Evolutionary conservation across 2,113 vertebrate genomes (phyloP).

Genomic region (Callipepla squamata): DNA sequence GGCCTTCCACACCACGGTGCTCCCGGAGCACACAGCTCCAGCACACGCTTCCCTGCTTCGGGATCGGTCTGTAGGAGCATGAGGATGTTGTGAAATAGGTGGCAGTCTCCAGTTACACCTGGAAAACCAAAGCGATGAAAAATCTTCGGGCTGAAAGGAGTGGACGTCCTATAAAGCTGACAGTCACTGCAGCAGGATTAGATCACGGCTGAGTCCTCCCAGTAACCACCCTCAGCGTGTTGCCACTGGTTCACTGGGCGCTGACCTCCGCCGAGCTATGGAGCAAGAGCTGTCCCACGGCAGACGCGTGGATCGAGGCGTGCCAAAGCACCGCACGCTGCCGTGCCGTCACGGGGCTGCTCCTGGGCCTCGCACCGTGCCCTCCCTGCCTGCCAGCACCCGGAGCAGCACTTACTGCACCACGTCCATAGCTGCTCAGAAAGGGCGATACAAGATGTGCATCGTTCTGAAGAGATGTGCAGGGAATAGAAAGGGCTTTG

Average conservation of each 20-base stretch:
- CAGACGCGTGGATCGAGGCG: accelerated
- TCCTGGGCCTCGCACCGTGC: too few species aligned
- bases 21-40: background rate
- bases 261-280: accelerated
- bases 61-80: accelerated
- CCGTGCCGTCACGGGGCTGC: accelerated
- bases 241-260: background rate
- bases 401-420: background rate
- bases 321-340: background rate
- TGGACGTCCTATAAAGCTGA: too few species aligned
- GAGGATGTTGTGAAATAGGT: background rate
- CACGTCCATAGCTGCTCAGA: background rate
- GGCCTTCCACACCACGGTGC: background rate
- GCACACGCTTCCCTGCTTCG: background rate
- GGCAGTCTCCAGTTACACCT: background rate
- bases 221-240: accelerated
- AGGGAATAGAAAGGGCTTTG: background rate
- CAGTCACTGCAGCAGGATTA: background rate
- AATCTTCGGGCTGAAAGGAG: background rate
- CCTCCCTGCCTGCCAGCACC: too few species aligned
- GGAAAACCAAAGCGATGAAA: background rate
- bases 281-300: background rate
- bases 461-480: background rate
- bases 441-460: background rate
- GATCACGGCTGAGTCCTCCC: background rate